Conservation (phyloP, 2,797 vertebrate species). For the Hyperoplus lanceolatus region DNA sequence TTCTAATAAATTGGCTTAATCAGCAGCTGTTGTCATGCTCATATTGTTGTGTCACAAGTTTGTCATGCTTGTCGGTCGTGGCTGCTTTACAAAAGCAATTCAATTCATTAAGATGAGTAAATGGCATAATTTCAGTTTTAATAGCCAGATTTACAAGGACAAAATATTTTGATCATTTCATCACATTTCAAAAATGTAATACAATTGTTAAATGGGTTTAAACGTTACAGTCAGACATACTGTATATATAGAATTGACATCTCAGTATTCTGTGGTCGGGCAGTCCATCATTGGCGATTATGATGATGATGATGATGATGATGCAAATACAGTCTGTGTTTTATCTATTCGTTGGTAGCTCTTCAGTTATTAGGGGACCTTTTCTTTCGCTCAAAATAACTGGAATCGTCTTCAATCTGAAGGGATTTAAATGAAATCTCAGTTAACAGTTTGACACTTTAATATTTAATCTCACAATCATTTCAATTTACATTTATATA, state of each 20-base stretch:
- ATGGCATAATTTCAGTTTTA: slow-evolving; percentile 29
- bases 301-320: slow-evolving; percentile 1
- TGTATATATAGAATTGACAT: slow-evolving; percentile 39
- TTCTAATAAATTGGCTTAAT: slow-evolving; percentile 85
- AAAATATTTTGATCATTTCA: slow-evolving; percentile 26
- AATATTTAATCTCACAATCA: slow-evolving; percentile 56
- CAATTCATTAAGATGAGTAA: slow-evolving; percentile 18
- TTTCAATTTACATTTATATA: slow-evolving; percentile 27
- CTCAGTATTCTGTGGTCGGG: slow-evolving; percentile 34
- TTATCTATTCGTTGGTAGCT: slow-evolving; percentile 16
- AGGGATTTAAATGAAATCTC: slow-evolving; percentile 62
- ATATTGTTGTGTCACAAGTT: slow-evolving; percentile 82
- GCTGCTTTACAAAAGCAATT: slow-evolving; percentile 70
- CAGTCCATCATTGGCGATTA: slow-evolving; percentile 27
- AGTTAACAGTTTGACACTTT: slow-evolving; percentile 47
- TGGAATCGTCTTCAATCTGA: slow-evolving; percentile 77
- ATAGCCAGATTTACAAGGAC: slow-evolving; percentile 32
- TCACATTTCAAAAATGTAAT: slow-evolving; percentile 75
- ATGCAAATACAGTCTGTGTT: slow-evolving; percentile 44
- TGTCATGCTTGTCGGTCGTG: slow-evolving; percentile 83
- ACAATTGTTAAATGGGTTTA: slow-evolving; percentile 58
- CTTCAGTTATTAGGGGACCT: slow-evolving; percentile 67
- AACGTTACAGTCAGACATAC: slow-evolving; percentile 53
- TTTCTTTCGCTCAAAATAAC: slow-evolving; percentile 77
- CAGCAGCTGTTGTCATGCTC: slow-evolving; percentile 83